Base-by-base conservation (phyloP, 2,888 invertebrate genomes). In the Vanessa cardui region DNA sequence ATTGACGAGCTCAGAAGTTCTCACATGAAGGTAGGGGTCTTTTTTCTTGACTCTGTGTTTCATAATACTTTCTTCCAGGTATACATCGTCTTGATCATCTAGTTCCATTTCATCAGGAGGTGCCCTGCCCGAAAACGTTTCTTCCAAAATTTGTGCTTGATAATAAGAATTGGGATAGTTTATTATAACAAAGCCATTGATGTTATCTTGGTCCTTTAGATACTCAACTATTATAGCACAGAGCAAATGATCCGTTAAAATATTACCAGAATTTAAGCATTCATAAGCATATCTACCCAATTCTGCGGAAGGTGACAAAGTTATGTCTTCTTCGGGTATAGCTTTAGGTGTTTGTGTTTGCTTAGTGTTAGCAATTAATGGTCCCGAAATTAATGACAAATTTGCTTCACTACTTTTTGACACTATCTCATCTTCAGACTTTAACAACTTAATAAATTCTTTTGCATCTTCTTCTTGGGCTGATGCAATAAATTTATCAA, bases 201-300 rank as follows among this genome's bases (percentile, higher is more conserved):
- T 88, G 54, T 91, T 81, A 1, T 78, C 66, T 68, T 94, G 83
- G 45, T 85, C 86, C 78, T 93, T 94, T 20, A 95, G 79, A 76
- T 95, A 95, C 76, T 95, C 94, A 1, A 94, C 86, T 71, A 96
- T 84, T 84, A 94, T 94, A 31, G 93, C 92, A 6, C 94, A 89
- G 50, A 94, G 70, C 44, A 95, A 83, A 76, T 93, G 85, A 79
- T 95, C 94, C 31, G 93, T 89, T 66, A 94, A 80, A 44, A 90
- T 83, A 61, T 94, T 87, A 6, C 95, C 95, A 66, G 87, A 80
- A 69, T 85, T 87, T 21, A 95, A 81, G 46, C 88, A 79, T 77
- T 95, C 94, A 72, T 94, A 93, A 3, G 93, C 92, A 77, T 93
- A 88, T 80, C 90, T 91, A 1, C 95, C 95, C 50, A 94, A 80